These are phyloP conservation scores for Microcebus griseorufus DNA, from an alignment of 2,113 vertebrate genomes.

Conservation along the genomic window DNA sequence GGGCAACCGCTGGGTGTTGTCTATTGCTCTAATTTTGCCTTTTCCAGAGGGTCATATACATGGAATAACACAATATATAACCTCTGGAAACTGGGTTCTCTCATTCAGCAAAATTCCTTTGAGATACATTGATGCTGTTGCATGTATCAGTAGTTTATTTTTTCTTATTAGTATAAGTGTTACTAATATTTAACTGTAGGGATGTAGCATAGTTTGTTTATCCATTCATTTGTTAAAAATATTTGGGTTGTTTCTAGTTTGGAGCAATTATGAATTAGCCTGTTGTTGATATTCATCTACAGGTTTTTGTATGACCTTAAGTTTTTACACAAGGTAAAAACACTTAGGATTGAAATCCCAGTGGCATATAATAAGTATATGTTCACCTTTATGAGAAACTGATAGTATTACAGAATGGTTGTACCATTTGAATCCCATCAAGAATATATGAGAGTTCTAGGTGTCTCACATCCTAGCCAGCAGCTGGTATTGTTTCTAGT, in stretches of 20 bases:
- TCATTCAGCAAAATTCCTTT: background rate
- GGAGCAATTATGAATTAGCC: background rate
- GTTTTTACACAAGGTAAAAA: background rate
- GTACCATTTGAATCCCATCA: background rate
- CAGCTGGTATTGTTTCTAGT: background rate
- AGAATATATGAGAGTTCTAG: background rate
- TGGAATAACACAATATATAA: background rate
- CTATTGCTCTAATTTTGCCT: background rate
- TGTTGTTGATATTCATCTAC: background rate
- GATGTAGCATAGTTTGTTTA: background rate
- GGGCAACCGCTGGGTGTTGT: background rate
- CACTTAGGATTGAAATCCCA: background rate
- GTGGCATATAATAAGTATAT: background rate
- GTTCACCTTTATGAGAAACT: background rate
- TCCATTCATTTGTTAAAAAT: background rate
- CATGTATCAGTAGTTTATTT: background rate
- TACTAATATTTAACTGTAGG: background rate
- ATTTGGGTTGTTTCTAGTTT: background rate
- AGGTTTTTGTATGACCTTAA: background rate
- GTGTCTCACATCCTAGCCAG: background rate
- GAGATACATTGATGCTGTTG: background rate
- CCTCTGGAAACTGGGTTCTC: background rate
- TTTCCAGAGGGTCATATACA: background rate
- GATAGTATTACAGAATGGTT: background rate
- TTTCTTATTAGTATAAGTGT: background rate